Evolutionary conservation across 1,140 invertebrate species (phyloP), one percentile per base, ranked within the genome.

Genomic region (Leptoteleia sp.): DNA sequence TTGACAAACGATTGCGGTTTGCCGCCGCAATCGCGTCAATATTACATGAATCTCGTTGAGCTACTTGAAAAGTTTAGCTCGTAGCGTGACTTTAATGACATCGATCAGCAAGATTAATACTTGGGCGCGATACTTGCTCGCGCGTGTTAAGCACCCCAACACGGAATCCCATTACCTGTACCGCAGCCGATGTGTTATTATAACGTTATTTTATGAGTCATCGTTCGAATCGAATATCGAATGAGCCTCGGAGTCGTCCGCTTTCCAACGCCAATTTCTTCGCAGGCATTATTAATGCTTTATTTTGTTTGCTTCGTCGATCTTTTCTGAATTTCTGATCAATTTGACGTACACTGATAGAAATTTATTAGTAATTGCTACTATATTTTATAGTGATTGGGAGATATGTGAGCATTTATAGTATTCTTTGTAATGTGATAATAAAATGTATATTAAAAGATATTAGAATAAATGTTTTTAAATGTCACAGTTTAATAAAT

Each of bases 81-180:
- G 47, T 62, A 29, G 73, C 73, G 72, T 76, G 72, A 68, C 72
- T 76, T 52, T 77, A 70, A 70, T 65, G 73, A 70, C 73, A 65
- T 77, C 57, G 65, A 70, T 77, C 65, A 59, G 25, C 33, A 22
- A 70, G 65, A 77, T 77, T 77, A 62, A 76, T 76, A 62, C 61
- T 47, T 22, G 35, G 29, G 52, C 40, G 47, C 31, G 43, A 65
- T 75, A 65, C 55, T 76, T 40, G n/a, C n/a, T n/a, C n/a, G 45
- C 54, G 47, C 72, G 62, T 67, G 62, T 68, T 68, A 55, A 67
- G 64, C 38, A 52, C 55, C 38, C 16, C 47, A 7, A 35, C 64
- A 70, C 52, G 57, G 37, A 70, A 77, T 71, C 38, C 43, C 22
- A 77, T 70, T 64, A 67, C 16, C 1, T 64, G 37, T 31, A 43